phyloP scores from a whole-genome alignment of 2,113 vertebrate genomes.

The Sander lucioperca region DNA sequence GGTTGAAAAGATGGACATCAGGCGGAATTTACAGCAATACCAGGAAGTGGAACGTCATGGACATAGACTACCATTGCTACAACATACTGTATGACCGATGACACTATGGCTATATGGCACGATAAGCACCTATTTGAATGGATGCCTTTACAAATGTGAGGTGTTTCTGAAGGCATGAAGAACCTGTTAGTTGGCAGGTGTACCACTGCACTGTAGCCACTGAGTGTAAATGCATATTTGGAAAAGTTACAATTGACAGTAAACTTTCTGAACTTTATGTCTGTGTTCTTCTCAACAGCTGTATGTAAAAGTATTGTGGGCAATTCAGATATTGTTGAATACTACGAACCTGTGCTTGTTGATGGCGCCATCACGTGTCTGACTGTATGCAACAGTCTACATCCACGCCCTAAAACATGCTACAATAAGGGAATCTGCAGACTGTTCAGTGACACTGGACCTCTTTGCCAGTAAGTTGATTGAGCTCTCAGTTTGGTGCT shows the following conservation, averaged over 20 bases:
- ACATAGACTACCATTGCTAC: too few species aligned
- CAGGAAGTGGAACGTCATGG: too few species aligned
- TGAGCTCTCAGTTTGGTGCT: not conserved
- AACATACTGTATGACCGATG: too few species aligned
- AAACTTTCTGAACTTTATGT: not conserved
- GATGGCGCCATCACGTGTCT: not conserved
- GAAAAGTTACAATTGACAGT: not conserved
- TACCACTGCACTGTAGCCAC: not conserved
- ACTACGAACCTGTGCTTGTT: accelerated
- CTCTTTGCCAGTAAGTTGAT: constrained; percentile 30
- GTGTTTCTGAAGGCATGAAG: not conserved
- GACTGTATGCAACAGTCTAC: not conserved
- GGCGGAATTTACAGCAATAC: too few species aligned
- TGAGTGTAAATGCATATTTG: not conserved
- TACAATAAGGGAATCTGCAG: constrained; percentile 18
- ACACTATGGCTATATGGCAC: not conserved
- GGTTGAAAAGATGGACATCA: too few species aligned
- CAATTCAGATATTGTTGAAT: not conserved
- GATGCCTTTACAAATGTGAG: not conserved
- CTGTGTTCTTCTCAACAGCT: constrained; percentile 13
- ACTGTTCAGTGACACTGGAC: not conserved
- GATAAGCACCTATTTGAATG: not conserved
- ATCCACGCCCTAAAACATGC: not conserved
- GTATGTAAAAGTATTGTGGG: not conserved
- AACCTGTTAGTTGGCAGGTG: not conserved